Evolutionary conservation across 2,888 invertebrate species (phyloP), one percentile per base, ranked within the genome.

Genomic region (Timandra comae): DNA sequence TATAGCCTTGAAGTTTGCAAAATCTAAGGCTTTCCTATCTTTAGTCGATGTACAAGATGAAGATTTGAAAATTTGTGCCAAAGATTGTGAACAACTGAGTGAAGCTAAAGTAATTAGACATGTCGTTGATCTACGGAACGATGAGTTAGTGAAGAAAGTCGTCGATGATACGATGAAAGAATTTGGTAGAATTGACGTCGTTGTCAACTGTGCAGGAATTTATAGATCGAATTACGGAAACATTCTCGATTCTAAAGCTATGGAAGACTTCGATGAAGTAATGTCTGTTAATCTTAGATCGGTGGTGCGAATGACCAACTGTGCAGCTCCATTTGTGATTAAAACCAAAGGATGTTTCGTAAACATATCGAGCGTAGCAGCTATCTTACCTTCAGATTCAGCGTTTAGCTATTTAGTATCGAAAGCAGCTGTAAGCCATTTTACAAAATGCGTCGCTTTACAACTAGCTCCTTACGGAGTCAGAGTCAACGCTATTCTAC

Each of bases 341-440:
- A 46, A 60, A 39, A 56, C 43, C 7, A 58, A 63, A 36, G 70
- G 71, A 26, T 52, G 51, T 9, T 46, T 70, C n/a, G 45, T 70
- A 2, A 69, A 63, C 44, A 58, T 71, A 20, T 57, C 63, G n/a
- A 68, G 67, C 40, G 28, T 54, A 2, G 16, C 38, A 1, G 38
- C 41, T 22, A 19, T 33, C 4, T 7, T 43, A 2, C 27, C 38
- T 16, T 25, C 38, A 1, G 24, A 38, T 7, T 35, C 33, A 26
- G 27, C 41, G 24, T 29, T 57, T 19, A 43, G 53, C 6, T 94
- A 94, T 60, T 76, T 80, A 41, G 89, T 93, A 82, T 89, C 91
- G 12, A 93, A 94, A 72, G 81, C 91, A 13, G 91, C 91, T 8
- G 54, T 93, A 9, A 91, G 92, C 66, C 93, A 93, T 59, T 88